phyloP scores from a whole-genome alignment of 1,140 invertebrate genomes.

The Eueides isabella region DNA sequence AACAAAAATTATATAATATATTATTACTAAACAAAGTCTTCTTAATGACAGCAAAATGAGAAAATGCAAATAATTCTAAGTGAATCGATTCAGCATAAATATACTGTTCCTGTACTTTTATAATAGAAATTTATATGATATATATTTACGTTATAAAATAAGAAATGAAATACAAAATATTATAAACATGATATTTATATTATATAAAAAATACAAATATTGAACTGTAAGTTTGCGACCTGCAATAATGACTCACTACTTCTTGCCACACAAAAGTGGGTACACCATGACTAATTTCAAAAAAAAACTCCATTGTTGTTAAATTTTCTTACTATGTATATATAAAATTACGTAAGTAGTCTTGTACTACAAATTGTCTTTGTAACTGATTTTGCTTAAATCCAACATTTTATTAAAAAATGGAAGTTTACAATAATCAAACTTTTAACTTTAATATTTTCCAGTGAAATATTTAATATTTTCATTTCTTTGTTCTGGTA shows the following conservation, averaged over 20 bases:
- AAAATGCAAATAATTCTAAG: not conserved
- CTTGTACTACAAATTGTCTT: not conserved
- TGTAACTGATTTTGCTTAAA: not conserved
- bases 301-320: not conserved
- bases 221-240: not conserved
- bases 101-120: no score
- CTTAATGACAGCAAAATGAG: not conserved
- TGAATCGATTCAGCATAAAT: no score
- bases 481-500: no score
- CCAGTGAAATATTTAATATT: no score
- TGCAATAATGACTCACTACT: not conserved
- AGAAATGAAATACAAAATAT: no score
- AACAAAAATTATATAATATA: no score
- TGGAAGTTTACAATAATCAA: not conserved
- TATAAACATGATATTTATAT: no score
- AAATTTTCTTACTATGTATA: not conserved
- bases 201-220: not conserved
- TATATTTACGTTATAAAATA: no score
- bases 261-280: constrained; percentile 8
- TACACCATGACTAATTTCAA: not conserved
- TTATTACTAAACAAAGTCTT: no score
- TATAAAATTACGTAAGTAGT: not conserved
- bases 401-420: not conserved
- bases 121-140: no score
- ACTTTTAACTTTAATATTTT: no score